phyloP scores from a whole-genome alignment of 2,113 vertebrate genomes.

The Mesocricetus auratus region DNA sequence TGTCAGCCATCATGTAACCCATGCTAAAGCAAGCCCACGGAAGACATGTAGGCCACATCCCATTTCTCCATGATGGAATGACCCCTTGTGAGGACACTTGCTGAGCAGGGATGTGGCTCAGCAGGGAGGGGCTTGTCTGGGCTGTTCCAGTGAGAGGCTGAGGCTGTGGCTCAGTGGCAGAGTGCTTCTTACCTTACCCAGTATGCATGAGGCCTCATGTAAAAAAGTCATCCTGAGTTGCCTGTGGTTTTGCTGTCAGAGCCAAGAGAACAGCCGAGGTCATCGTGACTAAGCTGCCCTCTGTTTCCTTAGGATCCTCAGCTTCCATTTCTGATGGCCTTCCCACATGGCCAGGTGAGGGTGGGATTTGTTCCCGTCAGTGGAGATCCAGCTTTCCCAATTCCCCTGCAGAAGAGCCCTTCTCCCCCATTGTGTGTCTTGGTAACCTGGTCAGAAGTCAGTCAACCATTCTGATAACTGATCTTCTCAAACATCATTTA shows the following conservation, averaged over 20 bases:
- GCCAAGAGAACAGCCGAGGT: background rate
- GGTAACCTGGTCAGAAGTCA: background rate
- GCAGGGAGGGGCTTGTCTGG: background rate
- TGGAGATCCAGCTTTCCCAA: background rate
- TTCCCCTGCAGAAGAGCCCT: background rate
- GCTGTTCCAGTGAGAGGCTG: too few relatives aligned
- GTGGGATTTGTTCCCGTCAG: background rate
- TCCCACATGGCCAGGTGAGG: background rate
- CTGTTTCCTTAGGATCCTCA: background rate
- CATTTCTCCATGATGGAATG: background rate
- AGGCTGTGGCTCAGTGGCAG: too few relatives aligned
- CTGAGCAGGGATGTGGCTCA: background rate
- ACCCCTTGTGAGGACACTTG: background rate
- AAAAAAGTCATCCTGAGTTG: background rate
- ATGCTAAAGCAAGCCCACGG: background rate
- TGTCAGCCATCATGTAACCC: background rate
- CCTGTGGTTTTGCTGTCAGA: background rate
- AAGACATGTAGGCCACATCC: background rate
- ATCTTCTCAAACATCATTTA: background rate
- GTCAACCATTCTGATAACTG: background rate
- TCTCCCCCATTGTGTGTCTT: background rate
- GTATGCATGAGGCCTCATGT: background rate
- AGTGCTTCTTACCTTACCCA: background rate
- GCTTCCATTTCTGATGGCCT: background rate
- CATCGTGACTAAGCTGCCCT: background rate